phyloP scores from a whole-genome alignment of 2,113 vertebrate species.

The Sisor rabdophorus region DNA sequence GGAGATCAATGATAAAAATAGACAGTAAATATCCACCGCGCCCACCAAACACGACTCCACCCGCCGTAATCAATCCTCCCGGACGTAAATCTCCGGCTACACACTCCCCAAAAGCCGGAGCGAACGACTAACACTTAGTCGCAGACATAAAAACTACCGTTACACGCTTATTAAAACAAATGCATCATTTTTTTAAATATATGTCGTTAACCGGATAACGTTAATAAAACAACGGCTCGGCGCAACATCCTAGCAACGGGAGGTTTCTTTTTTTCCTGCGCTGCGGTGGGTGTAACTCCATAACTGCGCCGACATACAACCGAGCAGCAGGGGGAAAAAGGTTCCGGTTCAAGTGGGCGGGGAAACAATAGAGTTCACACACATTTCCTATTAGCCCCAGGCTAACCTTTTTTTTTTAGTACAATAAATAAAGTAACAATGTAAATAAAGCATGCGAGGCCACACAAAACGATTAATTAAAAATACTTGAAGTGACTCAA shows the following conservation, averaged over 20 bases:
- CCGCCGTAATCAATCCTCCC: neutral
- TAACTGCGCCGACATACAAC: conserved; percentile 26
- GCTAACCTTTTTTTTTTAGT: neutral
- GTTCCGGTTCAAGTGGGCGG: conserved; percentile 30
- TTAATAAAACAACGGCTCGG: neutral
- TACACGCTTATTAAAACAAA: neutral
- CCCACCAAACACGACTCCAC: neutral
- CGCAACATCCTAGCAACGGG: conserved; percentile 1
- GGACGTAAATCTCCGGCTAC: neutral
- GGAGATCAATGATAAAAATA: neutral
- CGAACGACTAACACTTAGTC: neutral
- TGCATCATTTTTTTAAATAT: neutral
- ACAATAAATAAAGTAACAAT: neutral
- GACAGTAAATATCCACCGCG: neutral
- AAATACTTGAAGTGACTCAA: neutral
- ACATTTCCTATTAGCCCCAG: neutral
- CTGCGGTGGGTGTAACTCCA: conserved; percentile 16
- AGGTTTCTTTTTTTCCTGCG: neutral
- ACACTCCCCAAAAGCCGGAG: neutral
- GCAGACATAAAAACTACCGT: neutral
- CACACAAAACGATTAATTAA: neutral
- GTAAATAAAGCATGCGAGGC: neutral
- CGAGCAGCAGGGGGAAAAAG: neutral
- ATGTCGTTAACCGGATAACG: neutral
- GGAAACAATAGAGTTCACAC: neutral